Evolutionary conservation across 2,797 vertebrate species (phyloP).

Genomic region (Steatocranus sp.): DNA sequence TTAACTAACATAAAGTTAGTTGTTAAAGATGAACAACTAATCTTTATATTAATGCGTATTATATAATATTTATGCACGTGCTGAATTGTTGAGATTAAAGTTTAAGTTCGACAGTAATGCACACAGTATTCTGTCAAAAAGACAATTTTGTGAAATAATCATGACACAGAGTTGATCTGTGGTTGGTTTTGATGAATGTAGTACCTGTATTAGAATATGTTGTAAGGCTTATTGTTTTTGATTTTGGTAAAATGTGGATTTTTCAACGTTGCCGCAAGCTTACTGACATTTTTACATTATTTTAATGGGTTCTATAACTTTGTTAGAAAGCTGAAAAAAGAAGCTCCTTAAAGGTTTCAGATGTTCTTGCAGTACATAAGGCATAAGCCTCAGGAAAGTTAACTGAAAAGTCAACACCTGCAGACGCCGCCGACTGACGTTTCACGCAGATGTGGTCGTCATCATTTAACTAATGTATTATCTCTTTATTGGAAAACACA

Average conservation of each 20-base stretch:
- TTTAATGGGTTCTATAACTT: not conserved
- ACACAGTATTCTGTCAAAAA: not conserved
- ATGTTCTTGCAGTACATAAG: not conserved
- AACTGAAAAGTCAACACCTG: not conserved
- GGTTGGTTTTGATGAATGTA: not conserved
- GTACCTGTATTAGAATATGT: not conserved
- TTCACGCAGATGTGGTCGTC: not conserved
- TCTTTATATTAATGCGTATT: not conserved
- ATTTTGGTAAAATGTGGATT: not conserved
- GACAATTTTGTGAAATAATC: not conserved
- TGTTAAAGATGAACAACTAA: not conserved
- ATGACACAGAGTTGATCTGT: not conserved
- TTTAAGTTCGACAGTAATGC: not conserved
- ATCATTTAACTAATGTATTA: not conserved
- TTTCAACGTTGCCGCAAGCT: not conserved
- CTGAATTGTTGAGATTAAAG: not conserved
- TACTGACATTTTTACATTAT: not conserved
- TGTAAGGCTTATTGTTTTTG: not conserved
- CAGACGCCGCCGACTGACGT: not conserved
- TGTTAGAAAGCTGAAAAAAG: not conserved
- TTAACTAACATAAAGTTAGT: not conserved
- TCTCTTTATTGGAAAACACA: not conserved
- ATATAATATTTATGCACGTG: not conserved
- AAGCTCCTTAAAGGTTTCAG: not conserved
- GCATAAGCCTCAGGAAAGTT: not conserved